Base-by-base conservation (phyloP, 2,113 vertebrate species). In the Hyla sarda region DNA sequence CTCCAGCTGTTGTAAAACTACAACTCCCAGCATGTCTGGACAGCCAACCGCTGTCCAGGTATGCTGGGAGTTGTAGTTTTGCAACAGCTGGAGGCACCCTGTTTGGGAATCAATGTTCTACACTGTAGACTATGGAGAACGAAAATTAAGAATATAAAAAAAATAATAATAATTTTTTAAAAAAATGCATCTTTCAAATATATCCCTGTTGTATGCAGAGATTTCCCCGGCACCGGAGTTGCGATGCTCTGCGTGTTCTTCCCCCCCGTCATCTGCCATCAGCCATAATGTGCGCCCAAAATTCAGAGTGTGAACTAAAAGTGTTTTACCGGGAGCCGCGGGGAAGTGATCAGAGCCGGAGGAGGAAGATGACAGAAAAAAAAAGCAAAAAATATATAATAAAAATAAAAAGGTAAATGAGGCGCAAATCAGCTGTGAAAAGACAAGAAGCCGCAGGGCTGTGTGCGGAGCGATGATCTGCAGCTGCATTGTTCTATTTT, bases 401-500 rank as follows among this genome's bases (percentile, higher is more conserved):
- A n/a, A n/a, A n/a, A n/a, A n/a, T 48, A 75, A 28, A 76, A 76
- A 14, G 28, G 74, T 28, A 76, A 56, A 78, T 78, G 21, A 54
- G 75, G 28, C 30, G 50, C 14, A 78, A 78, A 78, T 78, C 52
- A 34, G n/a, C 75, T 56, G 75, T 78, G 50, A 78, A 78, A 56
- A 56, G 30, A 23, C 10, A 21, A 56, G 17, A 21, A 23, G 30
- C 75, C 28, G 75, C 0, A 30, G 47, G 65, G 74, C 47, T 32
- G 47, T 67, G 21, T 32, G 47, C 74, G 21, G 28, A 71, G 8
- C 2, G 2, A n/a, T 58, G 75, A 80, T 80, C 45, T 45, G 58
- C 32, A 25, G 54, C 56, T 14, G 54, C 16, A 56, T 56, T 78
- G 28, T 78, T 78, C 48, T 78, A 56, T 78, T 56, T 37, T 78